Percentiles rank a stretch among this genome's conserved stretches.
Conservation (phyloP, 2,113 vertebrate species). For the Andinoacara biseriatus region DNA sequence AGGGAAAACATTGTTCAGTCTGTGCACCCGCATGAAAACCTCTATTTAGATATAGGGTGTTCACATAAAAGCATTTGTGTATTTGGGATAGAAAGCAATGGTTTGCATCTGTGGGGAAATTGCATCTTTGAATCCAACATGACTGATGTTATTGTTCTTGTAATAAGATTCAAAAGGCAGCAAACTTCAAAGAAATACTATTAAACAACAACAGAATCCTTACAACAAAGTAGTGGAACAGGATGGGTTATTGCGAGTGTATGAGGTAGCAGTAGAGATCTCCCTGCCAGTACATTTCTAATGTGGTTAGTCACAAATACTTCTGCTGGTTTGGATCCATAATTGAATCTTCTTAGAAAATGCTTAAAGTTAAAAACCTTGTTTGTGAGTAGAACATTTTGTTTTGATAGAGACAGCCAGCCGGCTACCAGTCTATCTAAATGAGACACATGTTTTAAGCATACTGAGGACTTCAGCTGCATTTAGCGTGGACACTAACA, state of each 20-base stretch:
- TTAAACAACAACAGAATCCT: neutral
- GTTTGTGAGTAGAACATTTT: neutral
- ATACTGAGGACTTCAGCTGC: neutral
- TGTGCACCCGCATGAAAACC: neutral
- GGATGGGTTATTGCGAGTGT: neutral
- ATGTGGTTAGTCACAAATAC: neutral
- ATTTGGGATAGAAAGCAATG: neutral
- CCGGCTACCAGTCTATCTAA: neutral
- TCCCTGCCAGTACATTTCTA: neutral
- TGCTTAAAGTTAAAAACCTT: neutral
- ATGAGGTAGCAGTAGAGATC: neutral
- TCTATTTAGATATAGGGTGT: constrained; percentile 3
- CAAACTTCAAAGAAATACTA: neutral
- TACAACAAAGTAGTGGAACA: neutral
- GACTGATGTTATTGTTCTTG: neutral
- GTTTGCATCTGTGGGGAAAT: neutral
- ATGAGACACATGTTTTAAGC: neutral
- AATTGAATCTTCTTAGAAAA: neutral
- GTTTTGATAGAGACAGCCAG: neutral
- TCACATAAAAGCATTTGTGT: neutral
- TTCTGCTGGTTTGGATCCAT: neutral
- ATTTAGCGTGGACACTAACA: neutral
- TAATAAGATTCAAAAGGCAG: neutral
- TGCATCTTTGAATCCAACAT: constrained; percentile 10
- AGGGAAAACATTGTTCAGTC: neutral